These are phyloP conservation scores for Drosophila longiperda DNA, from an alignment of 2,888 invertebrate species.

Conservation along the genomic window DNA sequence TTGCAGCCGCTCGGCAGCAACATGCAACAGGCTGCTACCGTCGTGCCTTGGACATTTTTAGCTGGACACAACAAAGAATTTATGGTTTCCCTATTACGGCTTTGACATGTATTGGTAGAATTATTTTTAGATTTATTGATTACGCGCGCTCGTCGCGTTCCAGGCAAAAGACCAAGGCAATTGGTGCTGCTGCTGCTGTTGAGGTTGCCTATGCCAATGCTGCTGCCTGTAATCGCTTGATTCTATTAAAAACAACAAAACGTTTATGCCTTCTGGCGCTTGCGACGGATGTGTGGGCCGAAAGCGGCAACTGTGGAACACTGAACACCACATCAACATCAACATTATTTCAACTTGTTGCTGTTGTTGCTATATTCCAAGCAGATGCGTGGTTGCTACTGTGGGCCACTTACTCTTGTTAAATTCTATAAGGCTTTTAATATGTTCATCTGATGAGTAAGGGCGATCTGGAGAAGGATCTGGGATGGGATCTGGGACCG, in stretches of 20 bases:
- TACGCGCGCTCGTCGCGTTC: constrained; percentile 76
- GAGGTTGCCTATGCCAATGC: constrained; percentile 16
- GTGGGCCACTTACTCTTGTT: constrained; percentile 65
- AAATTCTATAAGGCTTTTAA: constrained; percentile 63
- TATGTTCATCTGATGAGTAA: constrained; percentile 50
- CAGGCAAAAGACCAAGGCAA: constrained; percentile 55
- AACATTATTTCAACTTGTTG: constrained; percentile 44
- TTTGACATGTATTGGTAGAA: constrained; percentile 84
- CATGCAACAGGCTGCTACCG: constrained; percentile 73
- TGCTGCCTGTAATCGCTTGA: constrained; percentile 70
- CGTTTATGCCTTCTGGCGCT: constrained; percentile 79
- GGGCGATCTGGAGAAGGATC: constrained; percentile 23
- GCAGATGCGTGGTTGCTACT: constrained; percentile 70
- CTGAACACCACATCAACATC: constrained; percentile 53
- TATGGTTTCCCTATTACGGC: constrained; percentile 84
- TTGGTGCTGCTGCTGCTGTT: constrained; percentile 48
- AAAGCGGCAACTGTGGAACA: constrained; percentile 33
- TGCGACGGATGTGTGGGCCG: constrained; percentile 60
- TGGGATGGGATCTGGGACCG: constrained; percentile 17
- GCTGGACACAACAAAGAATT: constrained; percentile 81
- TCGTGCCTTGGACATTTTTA: constrained; percentile 71
- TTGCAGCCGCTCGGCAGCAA: constrained; percentile 68
- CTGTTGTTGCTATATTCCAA: constrained; percentile 38
- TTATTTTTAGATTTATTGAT: constrained; percentile 83
- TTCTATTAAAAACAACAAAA: constrained; percentile 79